These are phyloP conservation scores for Dufourea novaeangliae DNA, from an alignment of 1,140 invertebrate species.

Conservation along the genomic window DNA sequence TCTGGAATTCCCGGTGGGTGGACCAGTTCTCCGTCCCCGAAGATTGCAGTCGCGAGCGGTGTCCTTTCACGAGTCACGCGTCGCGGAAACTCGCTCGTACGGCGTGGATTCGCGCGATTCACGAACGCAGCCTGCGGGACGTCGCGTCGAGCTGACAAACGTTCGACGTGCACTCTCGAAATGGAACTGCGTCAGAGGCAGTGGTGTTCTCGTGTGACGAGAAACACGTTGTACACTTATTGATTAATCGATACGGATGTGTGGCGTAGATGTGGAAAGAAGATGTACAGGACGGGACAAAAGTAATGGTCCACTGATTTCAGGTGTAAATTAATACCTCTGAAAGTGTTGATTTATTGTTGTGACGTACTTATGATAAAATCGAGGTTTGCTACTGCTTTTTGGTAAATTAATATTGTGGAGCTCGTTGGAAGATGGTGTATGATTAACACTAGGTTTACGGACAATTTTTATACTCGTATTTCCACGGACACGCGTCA, in stretches of 20 bases:
- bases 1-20: conserved; percentile 64
- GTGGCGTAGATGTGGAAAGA: too few relatives aligned
- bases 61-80: conserved; percentile 59
- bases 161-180: neutral
- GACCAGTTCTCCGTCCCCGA: conserved; percentile 62
- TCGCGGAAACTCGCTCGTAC: conserved; percentile 38
- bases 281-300: too few relatives aligned
- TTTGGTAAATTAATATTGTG: too few relatives aligned
- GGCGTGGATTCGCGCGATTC: neutral
- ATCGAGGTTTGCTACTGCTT: too few relatives aligned
- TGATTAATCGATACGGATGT: neutral
- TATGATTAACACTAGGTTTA: too few relatives aligned
- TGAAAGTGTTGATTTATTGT: too few relatives aligned
- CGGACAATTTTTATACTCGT: too few relatives aligned
- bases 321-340: too few relatives aligned
- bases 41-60: conserved; percentile 42
- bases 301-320: too few relatives aligned
- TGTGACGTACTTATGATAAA: too few relatives aligned
- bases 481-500: too few relatives aligned
- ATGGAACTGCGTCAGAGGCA: neutral
- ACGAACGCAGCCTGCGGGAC: neutral
- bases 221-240: neutral
- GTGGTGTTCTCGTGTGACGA: neutral
- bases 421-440: too few relatives aligned
- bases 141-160: neutral